phyloP scores from a whole-genome alignment of 2,113 vertebrate species.

The Chionis minor region DNA sequence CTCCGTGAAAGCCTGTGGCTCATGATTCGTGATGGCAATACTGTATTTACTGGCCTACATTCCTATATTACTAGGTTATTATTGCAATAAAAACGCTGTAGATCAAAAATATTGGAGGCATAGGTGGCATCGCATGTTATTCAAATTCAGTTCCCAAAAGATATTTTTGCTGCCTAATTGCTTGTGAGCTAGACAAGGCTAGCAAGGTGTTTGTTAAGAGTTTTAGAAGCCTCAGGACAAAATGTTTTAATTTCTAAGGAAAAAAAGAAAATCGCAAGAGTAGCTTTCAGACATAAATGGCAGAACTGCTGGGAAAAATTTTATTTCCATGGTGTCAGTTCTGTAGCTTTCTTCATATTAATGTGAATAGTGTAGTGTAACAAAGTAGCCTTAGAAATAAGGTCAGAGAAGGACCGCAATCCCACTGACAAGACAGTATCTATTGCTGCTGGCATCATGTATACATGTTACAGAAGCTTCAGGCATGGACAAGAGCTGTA shows the following conservation, averaged over 20 bases:
- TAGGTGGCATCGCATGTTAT: neutral
- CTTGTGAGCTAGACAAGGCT: neutral
- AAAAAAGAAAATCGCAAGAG: neutral
- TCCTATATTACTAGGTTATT: neutral
- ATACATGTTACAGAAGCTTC: neutral
- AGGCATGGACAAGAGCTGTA: rapidly evolving
- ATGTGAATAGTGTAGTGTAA: neutral
- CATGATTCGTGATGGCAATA: neutral
- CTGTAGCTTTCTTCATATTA: neutral
- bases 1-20: neutral
- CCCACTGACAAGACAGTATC: neutral
- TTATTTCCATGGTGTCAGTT: neutral
- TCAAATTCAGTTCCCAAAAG: neutral
- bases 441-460: neutral
- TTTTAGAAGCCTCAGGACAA: neutral
- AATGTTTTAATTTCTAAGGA: neutral
- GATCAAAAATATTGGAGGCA: neutral
- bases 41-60: neutral
- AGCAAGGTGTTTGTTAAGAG: neutral
- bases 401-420: neutral
- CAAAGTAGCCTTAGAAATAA: neutral
- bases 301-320: neutral
- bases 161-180: neutral
- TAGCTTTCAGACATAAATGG: neutral
- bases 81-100: neutral